Conservation (phyloP, 2,113 vertebrate genomes). For the rat (Rattus norvegicus) region GRCr8 NC_086019.1:233215501-233216000, state of each 20-base stretch:
- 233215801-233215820: slow-evolving; percentile 26
- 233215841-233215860: neutral
- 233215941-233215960: neutral
- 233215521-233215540: slow-evolving; percentile 45
- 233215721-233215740: neutral
- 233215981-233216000: neutral
- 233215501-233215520: slow-evolving; percentile 20
- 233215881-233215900: neutral
- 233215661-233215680: neutral
- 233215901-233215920: neutral
- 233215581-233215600: neutral
- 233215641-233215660: neutral
- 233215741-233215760: neutral
- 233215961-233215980: neutral
- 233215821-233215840: neutral
- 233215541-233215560: slow-evolving; percentile 48
- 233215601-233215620: neutral
- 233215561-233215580: neutral
- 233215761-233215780: slow-evolving; percentile 7
- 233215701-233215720: slow-evolving; percentile 19
- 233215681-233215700: slow-evolving; percentile 44
- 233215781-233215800: slow-evolving; percentile 19
- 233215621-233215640: neutral
- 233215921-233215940: no score
- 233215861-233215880: neutral